Evolutionary conservation across 2,888 invertebrate species (phyloP).

Genomic region (Acrobeloides nanus): DNA sequence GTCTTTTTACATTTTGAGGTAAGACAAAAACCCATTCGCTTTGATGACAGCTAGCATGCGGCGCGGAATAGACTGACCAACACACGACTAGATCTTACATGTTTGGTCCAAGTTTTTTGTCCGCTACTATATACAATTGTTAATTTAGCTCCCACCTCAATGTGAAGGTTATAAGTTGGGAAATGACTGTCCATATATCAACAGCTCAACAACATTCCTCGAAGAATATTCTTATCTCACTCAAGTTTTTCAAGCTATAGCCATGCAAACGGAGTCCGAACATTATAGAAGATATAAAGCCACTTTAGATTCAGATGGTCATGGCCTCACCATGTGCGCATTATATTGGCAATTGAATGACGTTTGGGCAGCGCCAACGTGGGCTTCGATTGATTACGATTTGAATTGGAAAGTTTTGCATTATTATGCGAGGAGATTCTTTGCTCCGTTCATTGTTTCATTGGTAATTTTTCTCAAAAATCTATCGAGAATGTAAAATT

Average conservation of each 20-base stretch:
- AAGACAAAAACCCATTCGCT: constrained; percentile 41
- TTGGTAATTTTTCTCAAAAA: constrained; percentile 20
- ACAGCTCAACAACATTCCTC: constrained; percentile 33
- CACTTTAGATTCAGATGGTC: constrained; percentile 34
- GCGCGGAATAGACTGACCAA: no score
- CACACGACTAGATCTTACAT: no score
- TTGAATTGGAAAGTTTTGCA: constrained; percentile 63
- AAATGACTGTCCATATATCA: no score
- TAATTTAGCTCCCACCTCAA: no score
- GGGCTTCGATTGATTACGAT: constrained; percentile 15
- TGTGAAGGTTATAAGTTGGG: no score
- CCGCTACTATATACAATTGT: no score
- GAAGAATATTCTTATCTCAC: no score
- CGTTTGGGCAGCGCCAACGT: constrained; percentile 69
- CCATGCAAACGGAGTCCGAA: constrained; percentile 55
- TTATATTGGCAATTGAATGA: constrained; percentile 97
- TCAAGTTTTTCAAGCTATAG: constrained; percentile 69
- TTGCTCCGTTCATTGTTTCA: constrained; percentile 61
- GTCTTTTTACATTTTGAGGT: constrained; percentile 58
- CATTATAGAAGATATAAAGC: constrained; percentile 42
- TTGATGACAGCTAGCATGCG: no score
- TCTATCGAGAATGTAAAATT: neutral
- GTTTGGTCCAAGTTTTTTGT: no score
- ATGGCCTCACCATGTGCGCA: constrained; percentile 83
- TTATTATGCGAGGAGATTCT: constrained; percentile 64